Base-by-base conservation (phyloP, 2,797 vertebrate genomes). In the Sebastiscus albofasciatus region DNA sequence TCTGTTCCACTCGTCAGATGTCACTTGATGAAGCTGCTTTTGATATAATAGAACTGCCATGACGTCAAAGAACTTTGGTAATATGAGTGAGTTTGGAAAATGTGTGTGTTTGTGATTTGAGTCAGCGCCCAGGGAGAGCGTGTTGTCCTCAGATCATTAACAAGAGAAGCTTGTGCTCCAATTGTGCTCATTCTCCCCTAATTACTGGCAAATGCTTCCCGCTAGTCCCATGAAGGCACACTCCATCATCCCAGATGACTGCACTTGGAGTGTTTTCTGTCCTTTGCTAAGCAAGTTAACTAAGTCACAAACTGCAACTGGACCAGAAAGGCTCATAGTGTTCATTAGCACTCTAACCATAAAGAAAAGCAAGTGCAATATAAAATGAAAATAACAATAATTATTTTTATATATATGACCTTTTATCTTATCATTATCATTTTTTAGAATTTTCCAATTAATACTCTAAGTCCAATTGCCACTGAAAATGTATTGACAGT, bases 151-250 rank as follows among this genome's bases (percentile, higher is more conserved):
- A 85, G 84, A 90, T 92, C 90, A 92, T 94, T 93, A 94, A 92
- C 87, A 89, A 85, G 83, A 85, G 77, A 79, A 76, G 82, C 80
- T 78, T n/a, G 58, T 27, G 69, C 82, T 87, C 83, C 80, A 88
- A 75, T 92, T 86, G 87, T 76, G 82, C 80, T 90, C 83, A 77
- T 87, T 87, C 87, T 90, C 86, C 58, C 75, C 82, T 94, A 94
- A 94, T 95, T 92, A 91, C 87, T 85, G 89, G 87, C 80, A 90
- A 91, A 93, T 90, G 90, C 78, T 87, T 84, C 93, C 91, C 80
- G 71, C 85, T 87, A 77, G 86, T 86, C 78, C 84, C 81, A 88
- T 89, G 88, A 92, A 93, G 79, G 79, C 68, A 31, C 69, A 81
- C 82, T 93, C 84, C 81, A 90, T 94, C 89, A 92, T 89, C 74